Evolutionary conservation across 2,888 invertebrate genomes (phyloP).

Genomic region (Trachelus tabidus): DNA sequence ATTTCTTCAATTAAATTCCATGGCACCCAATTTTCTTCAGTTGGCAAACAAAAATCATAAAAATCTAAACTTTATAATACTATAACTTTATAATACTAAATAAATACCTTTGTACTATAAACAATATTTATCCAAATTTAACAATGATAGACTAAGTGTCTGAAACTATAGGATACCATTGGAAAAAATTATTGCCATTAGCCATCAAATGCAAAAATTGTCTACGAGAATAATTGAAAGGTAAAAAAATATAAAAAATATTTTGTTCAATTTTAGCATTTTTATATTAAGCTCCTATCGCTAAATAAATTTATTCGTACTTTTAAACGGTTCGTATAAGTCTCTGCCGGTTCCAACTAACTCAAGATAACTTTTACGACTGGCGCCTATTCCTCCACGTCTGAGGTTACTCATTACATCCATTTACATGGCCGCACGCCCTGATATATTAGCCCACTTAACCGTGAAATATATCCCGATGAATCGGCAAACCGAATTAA

Average conservation of each 20-base stretch:
- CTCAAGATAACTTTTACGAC: slow-evolving; percentile 8
- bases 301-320: background rate
- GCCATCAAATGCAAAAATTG: background rate
- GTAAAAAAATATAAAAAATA: too few species aligned
- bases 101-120: background rate
- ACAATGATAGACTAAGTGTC: too few species aligned
- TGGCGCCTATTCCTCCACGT: slow-evolving; percentile 29
- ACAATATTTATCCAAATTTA: background rate
- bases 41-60: background rate
- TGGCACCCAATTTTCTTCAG: background rate
- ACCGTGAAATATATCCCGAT: slow-evolving; percentile 18
- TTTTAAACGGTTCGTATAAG: background rate
- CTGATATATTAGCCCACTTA: slow-evolving; percentile 17
- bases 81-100: too few species aligned
- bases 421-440: slow-evolving; percentile 21
- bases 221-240: background rate
- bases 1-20: background rate
- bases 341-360: background rate
- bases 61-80: too few species aligned
- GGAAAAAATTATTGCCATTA: too few species aligned
- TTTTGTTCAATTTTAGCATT: too few species aligned
- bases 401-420: slow-evolving; percentile 31
- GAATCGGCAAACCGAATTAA: background rate
- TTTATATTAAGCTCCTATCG: background rate
- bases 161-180: too few species aligned